phyloP scores from a whole-genome alignment of 1,140 invertebrate genomes.

The Galleria mellonella region DNA sequence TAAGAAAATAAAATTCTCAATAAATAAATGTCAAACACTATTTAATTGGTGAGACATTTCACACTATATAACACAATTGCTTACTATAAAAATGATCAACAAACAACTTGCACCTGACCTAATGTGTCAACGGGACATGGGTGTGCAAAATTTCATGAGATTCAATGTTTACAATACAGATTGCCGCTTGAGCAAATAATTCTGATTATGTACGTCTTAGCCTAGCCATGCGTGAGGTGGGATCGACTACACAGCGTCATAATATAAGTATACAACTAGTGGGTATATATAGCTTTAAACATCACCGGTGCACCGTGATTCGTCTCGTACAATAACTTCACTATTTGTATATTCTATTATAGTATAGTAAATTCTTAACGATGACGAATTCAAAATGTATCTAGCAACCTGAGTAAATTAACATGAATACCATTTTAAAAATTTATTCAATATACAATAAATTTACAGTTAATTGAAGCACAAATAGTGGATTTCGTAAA shows the following conservation, averaged over 20 bases:
- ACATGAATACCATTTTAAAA: constrained; percentile 56
- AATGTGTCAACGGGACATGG: constrained; percentile 43
- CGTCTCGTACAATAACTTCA: constrained; percentile 31
- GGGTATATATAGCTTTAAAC: constrained; percentile 28
- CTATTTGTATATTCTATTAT: constrained; percentile 27
- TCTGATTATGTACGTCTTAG: constrained; percentile 51
- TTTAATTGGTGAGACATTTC: constrained; percentile 62
- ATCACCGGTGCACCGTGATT: constrained; percentile 41
- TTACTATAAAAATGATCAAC: constrained; percentile 73
- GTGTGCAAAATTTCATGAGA: constrained; percentile 65
- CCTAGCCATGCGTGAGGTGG: constrained; percentile 67
- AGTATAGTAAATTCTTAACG: constrained; percentile 39
- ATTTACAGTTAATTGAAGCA: constrained; percentile 63
- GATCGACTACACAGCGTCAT: constrained; percentile 47
- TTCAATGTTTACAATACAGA: constrained; percentile 60
- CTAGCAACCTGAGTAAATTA: constrained; percentile 66
- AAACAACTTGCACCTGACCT: constrained; percentile 68
- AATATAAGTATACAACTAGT: constrained; percentile 16
- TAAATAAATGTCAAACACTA: constrained; percentile 73
- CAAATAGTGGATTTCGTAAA: constrained; percentile 37
- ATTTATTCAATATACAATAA: constrained; percentile 64
- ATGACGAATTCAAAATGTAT: constrained; percentile 54
- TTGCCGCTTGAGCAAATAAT: constrained; percentile 72
- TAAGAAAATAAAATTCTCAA: constrained; percentile 74
- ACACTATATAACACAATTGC: constrained; percentile 70